Base-by-base conservation (phyloP, 1,140 invertebrate species). In the Lepidurus apus region DNA sequence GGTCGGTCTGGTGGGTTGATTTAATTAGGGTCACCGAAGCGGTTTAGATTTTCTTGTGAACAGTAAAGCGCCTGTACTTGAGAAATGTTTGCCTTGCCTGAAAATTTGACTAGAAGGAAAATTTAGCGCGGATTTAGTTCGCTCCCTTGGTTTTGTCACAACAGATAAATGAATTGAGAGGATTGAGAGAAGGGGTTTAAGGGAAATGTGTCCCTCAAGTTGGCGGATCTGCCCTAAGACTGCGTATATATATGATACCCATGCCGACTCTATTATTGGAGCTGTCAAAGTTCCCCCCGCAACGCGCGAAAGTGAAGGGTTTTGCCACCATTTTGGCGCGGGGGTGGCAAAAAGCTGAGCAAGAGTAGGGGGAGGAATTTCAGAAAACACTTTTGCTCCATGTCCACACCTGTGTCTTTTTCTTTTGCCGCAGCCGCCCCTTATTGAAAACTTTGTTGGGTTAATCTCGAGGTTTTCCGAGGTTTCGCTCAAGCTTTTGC, bases 401-500 rank as follows among this genome's bases (percentile, higher is more conserved):
- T 65, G 53, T 65, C 53, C 53, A 65, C 53, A 65, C 53, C 53
- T 65, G 53, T 65, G 53, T 65, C 53, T 21, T 65, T 65, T 65
- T 65, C 53, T 65, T 65, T 65, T 65, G 17, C 17, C 53, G 53
- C 53, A 65, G 53, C 53, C 53, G 53, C 53, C 53, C 53, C 21
- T 65, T 65, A 65, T 65, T 65, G 53, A 65, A 65, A 65, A 65
- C 53, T 65, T 65, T 65, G 53, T 65, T 65, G 53, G 53, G 53
- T 65, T 65, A 65, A 65, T 65, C 53, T 65, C 53, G 45, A 65
- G 53, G 17, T 65, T 13, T 13, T n/a, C 53, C 9, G 53, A 65
- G 53, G 53, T 65, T 65, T 65, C 53, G 17, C 53, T 65, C 53
- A 13, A 65, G 17, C 53, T 65, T 65, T 65, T 65, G 53, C 53